Percentiles rank a stretch among this genome's conserved stretches.
These are phyloP conservation scores for Notoglanidium macrostoma DNA, from an alignment of 2,797 vertebrate species.

Conservation along the genomic window DNA sequence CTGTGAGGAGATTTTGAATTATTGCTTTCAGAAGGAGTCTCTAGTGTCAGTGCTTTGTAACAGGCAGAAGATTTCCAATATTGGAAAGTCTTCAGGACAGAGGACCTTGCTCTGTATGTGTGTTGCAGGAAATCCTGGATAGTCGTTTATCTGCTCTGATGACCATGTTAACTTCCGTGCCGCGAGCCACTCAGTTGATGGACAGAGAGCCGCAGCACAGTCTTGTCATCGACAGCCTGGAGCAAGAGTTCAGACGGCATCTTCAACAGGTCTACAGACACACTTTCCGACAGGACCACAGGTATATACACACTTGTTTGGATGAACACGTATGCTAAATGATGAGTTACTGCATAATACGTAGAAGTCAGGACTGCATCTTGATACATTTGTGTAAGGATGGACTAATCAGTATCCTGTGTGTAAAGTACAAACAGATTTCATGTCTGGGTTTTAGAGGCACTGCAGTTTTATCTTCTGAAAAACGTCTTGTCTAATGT, in stretches of 20 bases:
- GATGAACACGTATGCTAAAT: not conserved
- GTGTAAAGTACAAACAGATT: not conserved
- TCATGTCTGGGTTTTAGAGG: not conserved
- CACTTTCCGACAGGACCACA: slow-evolving; percentile 75
- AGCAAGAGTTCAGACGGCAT: slow-evolving; percentile 77
- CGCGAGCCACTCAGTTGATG: slow-evolving; percentile 78
- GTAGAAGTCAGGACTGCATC: not conserved
- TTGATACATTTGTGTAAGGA: not conserved
- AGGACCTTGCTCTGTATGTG: slow-evolving; percentile 30
- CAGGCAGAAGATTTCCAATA: not conserved
- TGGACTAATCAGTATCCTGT: not conserved
- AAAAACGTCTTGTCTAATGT: not conserved
- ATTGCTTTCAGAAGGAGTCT: not conserved
- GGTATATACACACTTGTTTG: slow-evolving; percentile 58
- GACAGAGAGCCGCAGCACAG: slow-evolving; percentile 73
- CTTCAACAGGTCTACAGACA: slow-evolving; percentile 79
- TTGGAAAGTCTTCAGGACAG: not conserved
- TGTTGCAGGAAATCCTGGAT: slow-evolving; percentile 74
- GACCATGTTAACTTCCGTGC: slow-evolving; percentile 74
- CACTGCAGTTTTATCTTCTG: not conserved
- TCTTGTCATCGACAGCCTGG: slow-evolving; percentile 74
- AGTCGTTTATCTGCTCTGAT: slow-evolving; percentile 72
- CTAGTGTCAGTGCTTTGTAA: not conserved
- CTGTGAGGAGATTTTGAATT: not conserved
- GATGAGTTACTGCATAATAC: not conserved